Percentiles rank a stretch among this genome's conserved stretches.
Conservation (phyloP, 2,113 vertebrate species). For the Lasiurus borealis region DNA sequence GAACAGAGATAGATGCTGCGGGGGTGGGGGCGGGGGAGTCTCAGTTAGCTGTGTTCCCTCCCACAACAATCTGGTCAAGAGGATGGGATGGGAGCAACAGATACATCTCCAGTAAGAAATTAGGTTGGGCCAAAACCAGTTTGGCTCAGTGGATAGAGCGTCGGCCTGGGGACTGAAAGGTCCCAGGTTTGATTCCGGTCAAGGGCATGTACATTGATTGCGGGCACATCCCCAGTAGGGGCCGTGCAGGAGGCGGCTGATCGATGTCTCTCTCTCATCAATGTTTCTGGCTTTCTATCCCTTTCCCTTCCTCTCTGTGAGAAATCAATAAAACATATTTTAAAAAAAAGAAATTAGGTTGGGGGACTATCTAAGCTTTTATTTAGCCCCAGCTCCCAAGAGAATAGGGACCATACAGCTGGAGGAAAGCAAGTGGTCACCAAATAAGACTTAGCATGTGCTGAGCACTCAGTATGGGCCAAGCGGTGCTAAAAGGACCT, state of each 20-base stretch:
- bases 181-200: too few relatives aligned
- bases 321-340: too few relatives aligned
- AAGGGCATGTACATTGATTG: too few relatives aligned
- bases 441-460: neutral
- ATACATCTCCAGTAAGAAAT: neutral
- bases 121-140: too few relatives aligned
- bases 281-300: too few relatives aligned
- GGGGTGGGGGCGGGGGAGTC: neutral
- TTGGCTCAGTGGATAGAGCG: too few relatives aligned
- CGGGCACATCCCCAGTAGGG: too few relatives aligned
- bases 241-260: too few relatives aligned
- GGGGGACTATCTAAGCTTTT: constrained; percentile 29
- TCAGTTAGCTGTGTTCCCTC: neutral
- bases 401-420: neutral
- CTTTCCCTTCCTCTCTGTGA: too few relatives aligned
- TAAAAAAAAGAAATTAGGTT: constrained; percentile 12
- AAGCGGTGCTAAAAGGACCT: neutral
- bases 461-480: neutral
- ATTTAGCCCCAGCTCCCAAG: constrained; percentile 23
- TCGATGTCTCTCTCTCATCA: too few relatives aligned
- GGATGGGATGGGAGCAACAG: neutral
- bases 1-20: neutral
- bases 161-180: too few relatives aligned
- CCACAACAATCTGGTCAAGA: neutral
- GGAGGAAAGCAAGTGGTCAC: neutral